These are phyloP conservation scores for Panagrolaimus sp. DNA, from an alignment of 1,140 invertebrate genomes.

Conservation along the genomic window DNA sequence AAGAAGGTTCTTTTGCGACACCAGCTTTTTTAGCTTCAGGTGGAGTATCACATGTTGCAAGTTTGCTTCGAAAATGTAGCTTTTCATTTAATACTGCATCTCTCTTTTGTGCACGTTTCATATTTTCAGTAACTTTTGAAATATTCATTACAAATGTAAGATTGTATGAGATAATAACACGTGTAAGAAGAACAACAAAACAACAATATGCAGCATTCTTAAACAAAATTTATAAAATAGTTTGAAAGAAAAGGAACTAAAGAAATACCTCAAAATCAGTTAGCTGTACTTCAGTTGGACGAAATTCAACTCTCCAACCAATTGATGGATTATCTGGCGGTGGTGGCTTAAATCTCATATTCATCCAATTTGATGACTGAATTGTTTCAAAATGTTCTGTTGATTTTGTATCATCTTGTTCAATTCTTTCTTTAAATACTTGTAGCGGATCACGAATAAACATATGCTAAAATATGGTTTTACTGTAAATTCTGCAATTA, in stretches of 20 bases:
- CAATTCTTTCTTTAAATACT: slow-evolving; percentile 86
- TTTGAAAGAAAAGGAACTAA: too few relatives aligned
- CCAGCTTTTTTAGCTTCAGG: slow-evolving; percentile 51
- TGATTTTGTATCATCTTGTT: slow-evolving; percentile 86
- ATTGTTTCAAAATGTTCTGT: slow-evolving; percentile 98
- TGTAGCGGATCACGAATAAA: slow-evolving; percentile 94
- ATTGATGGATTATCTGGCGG: slow-evolving; percentile 72
- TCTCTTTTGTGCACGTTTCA: slow-evolving; percentile 82
- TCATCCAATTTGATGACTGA: slow-evolving; percentile 99
- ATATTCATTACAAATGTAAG: slow-evolving; percentile 95
- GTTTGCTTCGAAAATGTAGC: slow-evolving; percentile 78
- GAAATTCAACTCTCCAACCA: slow-evolving; percentile 97
- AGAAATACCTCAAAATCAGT: slow-evolving; percentile 89
- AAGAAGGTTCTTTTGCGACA: slow-evolving; percentile 34
- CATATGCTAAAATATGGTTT: slow-evolving; percentile 68
- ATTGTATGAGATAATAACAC: slow-evolving; percentile 91
- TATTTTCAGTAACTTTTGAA: slow-evolving; percentile 96
- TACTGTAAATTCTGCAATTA: too few relatives aligned
- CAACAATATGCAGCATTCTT: too few relatives aligned
- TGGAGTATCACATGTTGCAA: slow-evolving; percentile 53
- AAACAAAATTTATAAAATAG: too few relatives aligned
- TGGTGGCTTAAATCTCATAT: slow-evolving; percentile 90
- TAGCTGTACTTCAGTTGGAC: slow-evolving; percentile 90
- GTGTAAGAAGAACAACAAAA: slow-evolving; percentile 89
- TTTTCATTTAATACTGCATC: slow-evolving; percentile 75